A percentile compares a stretch with the other conserved stretches of the same genome.
Evolutionary conservation across 1,140 invertebrate genomes (phyloP).

Genomic region (Leguminivora glycinivorella): DNA sequence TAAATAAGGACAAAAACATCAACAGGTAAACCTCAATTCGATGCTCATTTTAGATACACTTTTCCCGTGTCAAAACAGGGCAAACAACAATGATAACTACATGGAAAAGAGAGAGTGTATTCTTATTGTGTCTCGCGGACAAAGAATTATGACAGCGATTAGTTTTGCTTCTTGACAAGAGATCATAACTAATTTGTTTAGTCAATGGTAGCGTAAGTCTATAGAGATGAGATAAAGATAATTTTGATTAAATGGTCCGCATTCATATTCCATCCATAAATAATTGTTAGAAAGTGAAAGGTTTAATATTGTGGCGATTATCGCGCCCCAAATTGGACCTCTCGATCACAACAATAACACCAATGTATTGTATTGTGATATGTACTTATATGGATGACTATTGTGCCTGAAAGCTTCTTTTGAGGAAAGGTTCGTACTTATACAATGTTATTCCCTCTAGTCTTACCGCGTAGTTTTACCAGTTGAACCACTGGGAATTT

Average conservation of each 20-base stretch:
- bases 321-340: too few species aligned
- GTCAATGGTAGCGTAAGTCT: neutral
- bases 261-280: neutral
- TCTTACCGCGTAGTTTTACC: too few species aligned
- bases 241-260: too few species aligned
- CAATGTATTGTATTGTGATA: too few species aligned
- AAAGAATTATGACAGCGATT: conserved; percentile 7
- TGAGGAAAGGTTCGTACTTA: too few species aligned
- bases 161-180: neutral
- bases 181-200: neutral
- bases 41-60: neutral
- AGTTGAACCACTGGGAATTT: too few species aligned
- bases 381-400: too few species aligned
- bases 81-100: conserved; percentile 7
- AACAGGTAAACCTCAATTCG: neutral
- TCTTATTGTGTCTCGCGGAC: neutral
- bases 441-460: too few species aligned
- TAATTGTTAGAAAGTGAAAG: neutral
- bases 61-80: conserved; percentile 14
- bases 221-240: too few species aligned
- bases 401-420: too few species aligned
- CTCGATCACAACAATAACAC: too few species aligned
- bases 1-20: neutral
- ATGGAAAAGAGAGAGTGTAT: conserved; percentile 22
- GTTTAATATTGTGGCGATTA: too few species aligned